A percentile compares a stretch with the other conserved stretches of the same genome.
Evolutionary conservation across 2,888 invertebrate genomes (phyloP).

Genomic region (Philonicus albiceps): DNA sequence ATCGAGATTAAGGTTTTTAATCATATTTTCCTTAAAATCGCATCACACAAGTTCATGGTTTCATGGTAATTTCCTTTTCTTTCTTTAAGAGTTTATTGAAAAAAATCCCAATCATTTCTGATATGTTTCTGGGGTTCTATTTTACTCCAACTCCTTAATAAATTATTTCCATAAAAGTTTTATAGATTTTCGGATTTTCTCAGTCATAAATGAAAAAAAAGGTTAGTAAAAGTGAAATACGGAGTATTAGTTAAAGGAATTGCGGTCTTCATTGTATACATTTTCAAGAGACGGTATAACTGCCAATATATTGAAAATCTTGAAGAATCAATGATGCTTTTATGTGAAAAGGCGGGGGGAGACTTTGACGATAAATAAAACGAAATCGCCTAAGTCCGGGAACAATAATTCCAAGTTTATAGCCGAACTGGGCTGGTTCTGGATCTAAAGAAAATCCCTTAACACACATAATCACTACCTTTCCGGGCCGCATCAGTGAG

Average conservation of each 20-base stretch:
- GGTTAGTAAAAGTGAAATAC: not conserved
- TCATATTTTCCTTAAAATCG: too few relatives aligned
- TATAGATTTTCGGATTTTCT: not conserved
- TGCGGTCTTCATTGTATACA: not conserved
- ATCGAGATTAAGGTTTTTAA: too few relatives aligned
- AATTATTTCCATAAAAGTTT: not conserved
- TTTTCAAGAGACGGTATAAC: not conserved
- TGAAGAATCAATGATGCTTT: not conserved
- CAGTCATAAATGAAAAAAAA: not conserved
- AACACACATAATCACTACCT: conserved; percentile 8
- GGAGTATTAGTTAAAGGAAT: not conserved
- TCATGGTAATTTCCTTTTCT: too few relatives aligned
- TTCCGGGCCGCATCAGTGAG: not conserved
- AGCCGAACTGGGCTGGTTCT: not conserved
- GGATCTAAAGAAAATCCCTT: not conserved
- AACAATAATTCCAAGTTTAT: not conserved
- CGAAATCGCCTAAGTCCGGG: not conserved
- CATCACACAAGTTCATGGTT: too few relatives aligned
- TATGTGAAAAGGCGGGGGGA: not conserved
- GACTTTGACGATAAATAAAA: not conserved
- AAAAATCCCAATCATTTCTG: too few relatives aligned
- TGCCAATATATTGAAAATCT: not conserved
- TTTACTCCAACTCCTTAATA: not conserved
- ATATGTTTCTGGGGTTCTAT: not conserved
- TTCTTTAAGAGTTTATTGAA: too few relatives aligned